Base-by-base conservation (phyloP, 2,113 vertebrate genomes). In the Periophthalmodon schlosseri region DNA sequence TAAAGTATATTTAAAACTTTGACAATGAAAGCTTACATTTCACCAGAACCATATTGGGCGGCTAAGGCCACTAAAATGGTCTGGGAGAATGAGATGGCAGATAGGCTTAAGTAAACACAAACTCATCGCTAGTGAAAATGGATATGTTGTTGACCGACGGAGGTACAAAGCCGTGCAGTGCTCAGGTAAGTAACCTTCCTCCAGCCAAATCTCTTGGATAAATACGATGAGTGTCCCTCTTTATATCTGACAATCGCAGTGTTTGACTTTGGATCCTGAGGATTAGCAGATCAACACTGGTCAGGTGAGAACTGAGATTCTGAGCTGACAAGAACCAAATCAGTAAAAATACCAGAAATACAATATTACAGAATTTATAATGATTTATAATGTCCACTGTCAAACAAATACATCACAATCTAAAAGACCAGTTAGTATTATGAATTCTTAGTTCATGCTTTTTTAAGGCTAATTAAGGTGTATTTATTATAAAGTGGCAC, bases 151-250 rank as follows among this genome's bases (percentile, higher is more conserved):
- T 89, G 90, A 91, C 89, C 87, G 85, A 91, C 85, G 83, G 80
- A 74, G 79, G 82, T 82, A 92, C 85, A 89, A 86, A 88, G 83
- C 52, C 20, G 72, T 87, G 80, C 88, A 79, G 88, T 80, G 83
- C 91, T 90, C 88, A 94, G 93, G 94, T 92, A 93, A 94, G 89
- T 92, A 92, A 94, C 91, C 90, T 91, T 91, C 91, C 92, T 92
- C 94, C 78, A 82, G 81, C 88, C 91, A 93, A 95, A 93, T 94
- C 93, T 86, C 87, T 91, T 92, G 93, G 86, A 84, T 84, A 95
- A 96, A 96, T 93, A 96, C 92, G 94, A 92, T 93, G 94, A 94
- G 93, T 82, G 87, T 89, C 89, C 70, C 28, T 91, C 89, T 93
- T 93, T 94, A 93, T 93, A 93, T 87, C 89, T 81, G 85, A 90